Conservation (phyloP, 2,113 vertebrate genomes). For the Herpailurus yagouaroundi region DNA sequence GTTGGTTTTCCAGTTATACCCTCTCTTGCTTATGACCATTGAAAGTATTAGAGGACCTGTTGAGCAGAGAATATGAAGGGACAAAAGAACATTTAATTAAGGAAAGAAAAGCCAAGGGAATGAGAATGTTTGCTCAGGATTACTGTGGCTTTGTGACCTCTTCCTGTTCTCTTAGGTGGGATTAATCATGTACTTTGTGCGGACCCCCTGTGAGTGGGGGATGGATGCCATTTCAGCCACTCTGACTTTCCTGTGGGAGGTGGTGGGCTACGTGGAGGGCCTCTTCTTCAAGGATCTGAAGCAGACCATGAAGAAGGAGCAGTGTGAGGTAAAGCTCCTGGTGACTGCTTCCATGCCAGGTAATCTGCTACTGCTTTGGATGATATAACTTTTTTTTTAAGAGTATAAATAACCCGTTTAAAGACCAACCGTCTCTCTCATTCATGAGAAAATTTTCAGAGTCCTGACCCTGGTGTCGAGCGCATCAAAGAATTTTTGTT, state of each 20-base stretch:
- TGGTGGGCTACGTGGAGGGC: slow-evolving; percentile 98
- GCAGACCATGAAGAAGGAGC: slow-evolving; percentile 99
- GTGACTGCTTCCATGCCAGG: slow-evolving; percentile 99
- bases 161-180: slow-evolving; percentile 89
- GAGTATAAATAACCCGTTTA: not conserved
- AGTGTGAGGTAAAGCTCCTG: slow-evolving; percentile 98
- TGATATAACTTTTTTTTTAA: not conserved
- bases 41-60: not conserved
- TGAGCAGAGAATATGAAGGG: not conserved
- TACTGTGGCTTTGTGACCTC: not conserved
- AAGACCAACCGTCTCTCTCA: not conserved
- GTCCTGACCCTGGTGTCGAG: not conserved
- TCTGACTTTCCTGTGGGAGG: slow-evolving; percentile 98
- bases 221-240: slow-evolving; percentile 99
- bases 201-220: slow-evolving; percentile 98
- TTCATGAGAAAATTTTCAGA: slow-evolving; percentile 53
- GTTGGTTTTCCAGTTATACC: not conserved
- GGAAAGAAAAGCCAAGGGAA: not conserved
- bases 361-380: slow-evolving; percentile 65
- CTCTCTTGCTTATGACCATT: not conserved
- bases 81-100: not conserved
- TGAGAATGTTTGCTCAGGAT: not conserved
- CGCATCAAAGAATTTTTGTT: slow-evolving; percentile 67
- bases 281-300: slow-evolving; percentile 99
- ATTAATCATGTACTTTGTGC: slow-evolving; percentile 98